These are phyloP conservation scores for Microcebus jonahi DNA, from an alignment of 2,113 vertebrate species.

Conservation along the genomic window DNA sequence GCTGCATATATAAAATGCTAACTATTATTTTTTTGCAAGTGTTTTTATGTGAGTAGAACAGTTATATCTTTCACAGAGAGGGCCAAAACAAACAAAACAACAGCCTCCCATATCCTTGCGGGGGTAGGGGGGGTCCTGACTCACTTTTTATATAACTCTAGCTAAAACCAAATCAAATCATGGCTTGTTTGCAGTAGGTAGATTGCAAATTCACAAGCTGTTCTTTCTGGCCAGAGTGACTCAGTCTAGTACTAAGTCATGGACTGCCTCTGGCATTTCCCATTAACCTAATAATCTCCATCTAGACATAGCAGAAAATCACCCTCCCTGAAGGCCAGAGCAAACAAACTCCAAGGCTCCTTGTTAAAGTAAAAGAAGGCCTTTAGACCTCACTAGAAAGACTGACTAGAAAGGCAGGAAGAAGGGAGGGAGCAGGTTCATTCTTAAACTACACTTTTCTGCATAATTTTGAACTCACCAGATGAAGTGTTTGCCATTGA, in stretches of 20 bases:
- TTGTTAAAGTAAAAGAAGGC: background rate
- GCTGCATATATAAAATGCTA: background rate
- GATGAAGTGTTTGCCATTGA: background rate
- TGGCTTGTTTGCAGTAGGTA: background rate
- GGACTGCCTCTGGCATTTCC: background rate
- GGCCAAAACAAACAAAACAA: background rate
- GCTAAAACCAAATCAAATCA: conserved; percentile 4
- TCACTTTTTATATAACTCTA: background rate
- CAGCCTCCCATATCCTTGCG: background rate
- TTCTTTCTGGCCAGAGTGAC: background rate
- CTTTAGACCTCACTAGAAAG: background rate
- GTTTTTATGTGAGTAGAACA: background rate
- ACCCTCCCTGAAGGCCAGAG: background rate
- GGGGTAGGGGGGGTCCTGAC: background rate
- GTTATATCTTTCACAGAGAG: background rate
- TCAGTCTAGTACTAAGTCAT: background rate
- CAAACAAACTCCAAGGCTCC: background rate
- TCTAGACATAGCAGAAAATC: background rate
- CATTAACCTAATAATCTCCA: background rate
- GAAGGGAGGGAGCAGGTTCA: background rate
- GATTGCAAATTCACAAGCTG: background rate
- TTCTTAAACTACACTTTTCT: background rate
- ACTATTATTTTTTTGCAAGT: background rate
- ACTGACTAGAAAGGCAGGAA: background rate
- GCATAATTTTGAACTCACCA: background rate